Percentiles rank a stretch among this genome's conserved stretches.
phyloP scores from a whole-genome alignment of 2,113 vertebrate species.

The Oncorhynchus mykiss region DNA sequence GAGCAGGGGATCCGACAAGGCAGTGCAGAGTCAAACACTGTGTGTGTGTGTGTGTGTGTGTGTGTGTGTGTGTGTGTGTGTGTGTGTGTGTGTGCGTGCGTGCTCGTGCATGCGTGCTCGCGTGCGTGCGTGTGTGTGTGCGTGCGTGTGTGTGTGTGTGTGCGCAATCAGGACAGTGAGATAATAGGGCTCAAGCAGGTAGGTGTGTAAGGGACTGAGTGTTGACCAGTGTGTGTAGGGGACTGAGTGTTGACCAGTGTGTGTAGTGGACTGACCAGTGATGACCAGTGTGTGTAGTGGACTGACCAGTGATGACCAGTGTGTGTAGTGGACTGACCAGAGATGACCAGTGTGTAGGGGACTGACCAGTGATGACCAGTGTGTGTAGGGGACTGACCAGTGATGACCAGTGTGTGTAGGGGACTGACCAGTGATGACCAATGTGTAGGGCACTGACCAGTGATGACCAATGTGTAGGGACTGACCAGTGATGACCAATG shows the following conservation, averaged over 20 bases:
- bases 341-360: too few species aligned
- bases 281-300: too few species aligned
- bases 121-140: too few species aligned
- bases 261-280: not conserved
- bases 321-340: too few species aligned
- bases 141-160: too few species aligned
- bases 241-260: not conserved
- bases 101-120: too few species aligned
- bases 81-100: too few species aligned
- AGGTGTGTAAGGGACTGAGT: not conserved
- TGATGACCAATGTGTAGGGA: not conserved
- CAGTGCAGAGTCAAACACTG: slow-evolving; percentile 20
- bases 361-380: too few species aligned
- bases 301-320: too few species aligned
- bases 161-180: slow-evolving; percentile 12
- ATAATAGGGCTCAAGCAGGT: not conserved
- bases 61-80: too few species aligned
- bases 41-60: not conserved
- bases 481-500: not conserved
- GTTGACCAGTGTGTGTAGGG: not conserved
- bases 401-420: not conserved
- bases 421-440: not conserved
- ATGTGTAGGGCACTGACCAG: too few species aligned
- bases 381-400: too few species aligned
- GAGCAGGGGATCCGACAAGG: slow-evolving; percentile 8